Conservation (phyloP, 2,113 vertebrate genomes). For the Osmerus mordax region DNA sequence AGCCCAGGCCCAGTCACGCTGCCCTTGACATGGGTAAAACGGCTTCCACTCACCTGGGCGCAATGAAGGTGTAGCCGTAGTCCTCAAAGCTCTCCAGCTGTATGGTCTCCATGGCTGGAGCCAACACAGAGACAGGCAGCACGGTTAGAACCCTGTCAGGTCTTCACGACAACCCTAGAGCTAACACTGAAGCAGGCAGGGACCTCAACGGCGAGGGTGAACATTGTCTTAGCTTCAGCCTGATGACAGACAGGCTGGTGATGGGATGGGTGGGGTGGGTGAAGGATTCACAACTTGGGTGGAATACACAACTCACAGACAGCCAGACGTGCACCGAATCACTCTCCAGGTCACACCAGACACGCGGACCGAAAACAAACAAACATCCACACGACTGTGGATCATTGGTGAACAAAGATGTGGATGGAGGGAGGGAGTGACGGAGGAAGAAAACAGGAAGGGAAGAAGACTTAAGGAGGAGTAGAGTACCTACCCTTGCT, state of each 20-base stretch:
- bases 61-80: slow-evolving; percentile 86
- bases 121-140: slow-evolving; percentile 33
- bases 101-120: slow-evolving; percentile 83
- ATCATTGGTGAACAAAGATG: slow-evolving; percentile 34
- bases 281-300: too few relatives aligned
- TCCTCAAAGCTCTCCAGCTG: slow-evolving; percentile 85
- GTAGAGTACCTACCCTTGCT: slow-evolving; percentile 65
- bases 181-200: too few relatives aligned
- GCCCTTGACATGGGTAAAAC: not conserved
- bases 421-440: slow-evolving; percentile 1
- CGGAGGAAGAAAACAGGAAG: not conserved
- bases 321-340: slow-evolving; percentile 1
- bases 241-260: not conserved
- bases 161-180: not conserved
- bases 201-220: not conserved
- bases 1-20: too few relatives aligned
- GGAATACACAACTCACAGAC: not conserved
- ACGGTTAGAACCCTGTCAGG: not conserved
- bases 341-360: not conserved
- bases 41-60: slow-evolving; percentile 83
- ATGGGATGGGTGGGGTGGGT: not conserved
- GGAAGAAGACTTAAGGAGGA: slow-evolving; percentile 32
- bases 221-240: not conserved
- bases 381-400: slow-evolving; percentile 29
- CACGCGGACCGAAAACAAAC: not conserved